Base-by-base conservation (phyloP, 2,797 vertebrate species). In the Pitangus sulphuratus region DNA sequence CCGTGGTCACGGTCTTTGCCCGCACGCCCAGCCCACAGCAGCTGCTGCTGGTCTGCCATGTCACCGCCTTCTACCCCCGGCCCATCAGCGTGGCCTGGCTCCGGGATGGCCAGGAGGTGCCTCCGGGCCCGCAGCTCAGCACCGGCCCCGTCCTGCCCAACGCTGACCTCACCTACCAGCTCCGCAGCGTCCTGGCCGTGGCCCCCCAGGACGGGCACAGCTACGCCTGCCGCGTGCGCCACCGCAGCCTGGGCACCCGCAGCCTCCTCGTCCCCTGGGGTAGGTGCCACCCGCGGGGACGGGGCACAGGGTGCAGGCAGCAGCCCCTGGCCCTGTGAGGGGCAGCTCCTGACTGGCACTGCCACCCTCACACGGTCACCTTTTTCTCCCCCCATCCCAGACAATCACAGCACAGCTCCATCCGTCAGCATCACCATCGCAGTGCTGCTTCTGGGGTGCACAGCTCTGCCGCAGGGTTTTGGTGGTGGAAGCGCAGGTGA, bases 261-360 rank as follows among this genome's bases (percentile, higher is more conserved):
- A 74, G 76, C 68, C 91, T 95, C 42, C 68, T 93, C 68, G 16
- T 95, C 57, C 91, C 88, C 0, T 91, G 94, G 91, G 78, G 94
- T 93, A 77, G 30, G 85, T 72, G 54, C 15, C 58, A 31, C 15
- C n/a, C 12, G 0, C 6, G 33, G 13, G 21, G 10, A 53, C 9
- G 17, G 35, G 24, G 31, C 1, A 0, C 42, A 30, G 39, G 15
- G 20, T 47, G 24, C 24, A 25, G 26, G n/a, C 6, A 33, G 37
- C 13, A 26, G 21, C 42, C 33, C 6, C 16, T 24, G 33, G 7
- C 22, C 15, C 57, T 24, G 12, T 5, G 3, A 77, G 15, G 12
- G 57, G 8, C n/a, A 50, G 44, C 35, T 83, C 24, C 62, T 71
- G 35, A 26, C 15, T 57, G 75, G 31, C 1, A 1, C 37, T 60